Evolutionary conservation across 2,888 invertebrate species (phyloP).

Genomic region (Hipparchia sbordonii): DNA sequence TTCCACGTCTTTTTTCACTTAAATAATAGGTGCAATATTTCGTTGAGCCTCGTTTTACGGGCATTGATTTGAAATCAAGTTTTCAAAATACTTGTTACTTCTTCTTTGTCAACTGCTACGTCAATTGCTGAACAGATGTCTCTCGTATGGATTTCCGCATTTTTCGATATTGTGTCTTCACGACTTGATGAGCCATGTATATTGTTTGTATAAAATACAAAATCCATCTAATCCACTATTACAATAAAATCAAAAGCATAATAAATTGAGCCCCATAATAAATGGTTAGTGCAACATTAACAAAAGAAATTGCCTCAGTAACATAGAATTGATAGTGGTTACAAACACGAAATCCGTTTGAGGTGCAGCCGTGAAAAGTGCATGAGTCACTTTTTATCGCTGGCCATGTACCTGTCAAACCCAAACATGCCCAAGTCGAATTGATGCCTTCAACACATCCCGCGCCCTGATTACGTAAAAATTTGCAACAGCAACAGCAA

Average conservation of each 20-base stretch:
- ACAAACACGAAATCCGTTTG: constrained; percentile 27
- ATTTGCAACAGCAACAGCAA: no score
- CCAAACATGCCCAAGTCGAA: neutral
- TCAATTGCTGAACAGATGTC: no score
- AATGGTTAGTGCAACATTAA: constrained; percentile 24
- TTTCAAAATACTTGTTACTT: no score
- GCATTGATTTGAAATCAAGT: no score
- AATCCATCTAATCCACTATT: neutral
- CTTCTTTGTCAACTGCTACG: no score
- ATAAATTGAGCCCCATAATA: constrained; percentile 22
- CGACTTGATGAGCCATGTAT: no score
- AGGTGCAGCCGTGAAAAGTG: constrained; percentile 30
- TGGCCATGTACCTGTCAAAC: constrained; percentile 6
- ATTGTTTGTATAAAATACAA: no score
- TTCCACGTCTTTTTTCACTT: neutral
- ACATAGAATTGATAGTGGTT: constrained; percentile 25
- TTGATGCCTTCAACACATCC: no score
- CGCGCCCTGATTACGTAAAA: no score
- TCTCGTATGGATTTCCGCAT: no score
- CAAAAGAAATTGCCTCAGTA: constrained; percentile 28
- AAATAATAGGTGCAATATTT: neutral
- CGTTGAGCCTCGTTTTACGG: no score
- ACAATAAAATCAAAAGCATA: constrained; percentile 18
- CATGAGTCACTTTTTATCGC: constrained; percentile 28
- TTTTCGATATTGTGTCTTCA: no score